Percentiles rank a stretch among this genome's conserved stretches.
phyloP scores from a whole-genome alignment of 2,113 vertebrate genomes.

The Monopterus albus region DNA sequence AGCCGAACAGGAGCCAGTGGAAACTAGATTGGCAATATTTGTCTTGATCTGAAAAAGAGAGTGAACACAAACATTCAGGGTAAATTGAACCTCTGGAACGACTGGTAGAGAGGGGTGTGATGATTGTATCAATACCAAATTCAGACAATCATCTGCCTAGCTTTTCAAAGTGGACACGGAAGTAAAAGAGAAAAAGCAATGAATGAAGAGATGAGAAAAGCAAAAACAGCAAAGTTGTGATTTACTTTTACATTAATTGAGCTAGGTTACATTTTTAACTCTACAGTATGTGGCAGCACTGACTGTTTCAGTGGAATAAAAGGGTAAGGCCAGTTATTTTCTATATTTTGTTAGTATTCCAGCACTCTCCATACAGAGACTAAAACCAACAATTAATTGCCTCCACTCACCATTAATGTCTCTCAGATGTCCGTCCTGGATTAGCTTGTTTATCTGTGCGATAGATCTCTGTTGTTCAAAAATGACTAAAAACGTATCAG shows the following conservation, averaged over 20 bases:
- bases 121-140: constrained; percentile 66
- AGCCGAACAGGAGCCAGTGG: constrained; percentile 55
- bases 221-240: neutral
- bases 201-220: constrained; percentile 14
- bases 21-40: constrained; percentile 77
- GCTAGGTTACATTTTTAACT: constrained; percentile 1
- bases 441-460: too few species aligned
- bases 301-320: too few species aligned
- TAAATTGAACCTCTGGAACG: constrained; percentile 68
- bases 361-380: too few species aligned
- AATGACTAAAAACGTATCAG: too few species aligned
- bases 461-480: too few species aligned
- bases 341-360: too few species aligned
- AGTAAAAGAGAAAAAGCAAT: too few species aligned
- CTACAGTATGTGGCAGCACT: neutral
- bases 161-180: constrained; percentile 28
- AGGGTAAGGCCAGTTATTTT: too few species aligned
- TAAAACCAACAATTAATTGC: too few species aligned
- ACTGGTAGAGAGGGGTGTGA: constrained; percentile 13
- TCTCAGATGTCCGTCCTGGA: too few species aligned
- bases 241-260: constrained; percentile 24
- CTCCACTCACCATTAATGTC: too few species aligned
- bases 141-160: constrained; percentile 35
- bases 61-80: constrained; percentile 70
- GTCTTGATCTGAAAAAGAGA: constrained; percentile 74